Base-by-base conservation (phyloP, 2,888 invertebrate genomes). In the Spialia ferax region DNA sequence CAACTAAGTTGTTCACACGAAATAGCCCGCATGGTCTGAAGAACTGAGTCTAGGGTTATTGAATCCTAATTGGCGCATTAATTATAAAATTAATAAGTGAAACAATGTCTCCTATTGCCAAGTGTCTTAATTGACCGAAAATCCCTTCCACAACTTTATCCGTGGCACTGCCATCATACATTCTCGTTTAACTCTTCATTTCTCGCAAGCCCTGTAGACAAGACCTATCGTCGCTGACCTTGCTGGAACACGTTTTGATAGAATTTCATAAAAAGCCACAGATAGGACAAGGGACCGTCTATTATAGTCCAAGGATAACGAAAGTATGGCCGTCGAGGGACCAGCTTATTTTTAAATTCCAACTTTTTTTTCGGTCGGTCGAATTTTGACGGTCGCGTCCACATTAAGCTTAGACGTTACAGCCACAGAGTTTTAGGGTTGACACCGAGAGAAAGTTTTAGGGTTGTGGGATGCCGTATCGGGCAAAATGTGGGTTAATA, bases 221-320 rank as follows among this genome's bases (percentile, higher is more conserved):
- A 32, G 64, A 23, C 13, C 1, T 20, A 5, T 7, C 13, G 60
- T 42, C 60, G 42, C 60, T 66, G 66, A 54, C 66, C 66, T 66
- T 59, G 15, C 32, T 22, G 15, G 35, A 22, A 38, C 59, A 52
- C 4, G 52, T 59, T 59, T 65, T 59, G 59, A 59, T 65, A 59
- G 65, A 65, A 65, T 59, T 59, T 65, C 59, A 65, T 65, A 65
- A 65, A 56, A 65, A 56, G 22, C 57, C 64, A 57, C 64, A 64
- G 65, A 65, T 59, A 65, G 65, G n/a, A 52, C 52, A 65, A 65
- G 54, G 65, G 59, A 52, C 48, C 18, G 26, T 52, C 65, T 65
- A 65, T 59, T 65, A 65, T 42, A 15, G 50, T 52, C 38, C 7
- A 48, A 42, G 52, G 59, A 59, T 65, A 65, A 59, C 65, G 59